Base-by-base conservation (phyloP, 2,797 vertebrate species). In the Pyrocephalus nanus region DNA sequence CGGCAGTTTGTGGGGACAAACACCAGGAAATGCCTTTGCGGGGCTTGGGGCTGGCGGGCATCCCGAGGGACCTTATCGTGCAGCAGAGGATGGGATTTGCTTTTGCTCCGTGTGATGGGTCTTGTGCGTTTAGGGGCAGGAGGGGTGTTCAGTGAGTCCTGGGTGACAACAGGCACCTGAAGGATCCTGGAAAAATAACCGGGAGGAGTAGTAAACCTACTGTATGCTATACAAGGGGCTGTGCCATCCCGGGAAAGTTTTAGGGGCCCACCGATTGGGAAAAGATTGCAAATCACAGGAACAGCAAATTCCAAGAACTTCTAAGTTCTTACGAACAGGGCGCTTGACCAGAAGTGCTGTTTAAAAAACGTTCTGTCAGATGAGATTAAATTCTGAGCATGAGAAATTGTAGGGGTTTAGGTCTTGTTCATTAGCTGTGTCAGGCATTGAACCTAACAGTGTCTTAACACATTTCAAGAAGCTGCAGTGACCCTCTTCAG, bases 181-280 rank as follows among this genome's bases (percentile, higher is more conserved):
- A 64, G 32, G 32, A 55, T 70, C 38, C 27, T 60, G 27, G 29
- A 79, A 77, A 83, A 74, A 32, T 54, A 83, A 20, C 26, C 65
- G 64, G 60, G 23, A 71, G 18, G 6, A 58, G 16, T 17, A 48
- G 18, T 17, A 51, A 77, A 45, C 26, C 22, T 36, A 3, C 6
- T n/a, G 21, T 19, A 38, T 2, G 2, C 10, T 38, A 4, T 42
- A 4, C 15, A 10, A 11, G 13, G 21, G 5, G 1, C 4, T 8
- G 3, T 2, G 2, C 10, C 3, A 0, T 34, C 12, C 45, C 50
- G 12, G 53, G 26, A 17, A 67, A 25, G 20, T 66, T 79, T 82
- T 51, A 66, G 19, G 26, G 45, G 19, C 4, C 13, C 22, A 36
- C 5, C 23, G 15, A 11, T 9, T 23, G 11, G 47, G 58, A 51